These are phyloP conservation scores for Oryzias woworae DNA, from an alignment of 2,113 vertebrate species.

Conservation along the genomic window DNA sequence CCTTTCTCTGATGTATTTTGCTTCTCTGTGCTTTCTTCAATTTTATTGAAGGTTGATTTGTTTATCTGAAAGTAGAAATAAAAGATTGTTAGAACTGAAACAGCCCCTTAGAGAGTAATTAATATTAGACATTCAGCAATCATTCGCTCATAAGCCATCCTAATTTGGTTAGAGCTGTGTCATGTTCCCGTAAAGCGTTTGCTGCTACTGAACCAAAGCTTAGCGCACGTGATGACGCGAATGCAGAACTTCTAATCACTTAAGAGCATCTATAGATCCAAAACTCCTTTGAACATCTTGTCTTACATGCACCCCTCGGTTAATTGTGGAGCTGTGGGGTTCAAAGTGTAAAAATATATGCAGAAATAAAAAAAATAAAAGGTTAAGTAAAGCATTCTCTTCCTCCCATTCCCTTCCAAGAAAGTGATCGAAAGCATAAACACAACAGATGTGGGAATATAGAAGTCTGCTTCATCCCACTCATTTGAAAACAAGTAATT, in stretches of 20 bases:
- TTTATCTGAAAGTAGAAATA: slow-evolving; percentile 76
- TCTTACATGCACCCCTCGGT: slow-evolving; percentile 1
- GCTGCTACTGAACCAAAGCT: not conserved
- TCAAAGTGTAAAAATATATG: not conserved
- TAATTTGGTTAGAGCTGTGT: not conserved
- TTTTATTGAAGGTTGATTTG: slow-evolving; percentile 84
- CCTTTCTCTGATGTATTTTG: slow-evolving; percentile 84
- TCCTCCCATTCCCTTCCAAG: too few species aligned
- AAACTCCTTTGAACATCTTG: slow-evolving; percentile 14
- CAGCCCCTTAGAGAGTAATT: not conserved
- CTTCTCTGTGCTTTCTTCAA: slow-evolving; percentile 92
- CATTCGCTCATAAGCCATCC: not conserved
- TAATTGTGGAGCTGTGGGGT: not conserved
- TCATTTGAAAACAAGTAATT: too few species aligned
- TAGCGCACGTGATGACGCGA: slow-evolving; percentile 1
- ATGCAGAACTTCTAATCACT: slow-evolving; percentile 26
- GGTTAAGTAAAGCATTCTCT: too few species aligned
- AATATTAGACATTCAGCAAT: not conserved
- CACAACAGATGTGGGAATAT: too few species aligned
- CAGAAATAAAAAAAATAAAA: too few species aligned
- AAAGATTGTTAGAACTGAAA: not conserved
- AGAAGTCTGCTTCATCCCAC: too few species aligned
- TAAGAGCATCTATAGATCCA: slow-evolving; percentile 22
- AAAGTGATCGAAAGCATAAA: too few species aligned
- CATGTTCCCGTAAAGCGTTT: not conserved